These are phyloP conservation scores for Clusia tigrina DNA, from an alignment of 2,888 invertebrate species.

Conservation along the genomic window DNA sequence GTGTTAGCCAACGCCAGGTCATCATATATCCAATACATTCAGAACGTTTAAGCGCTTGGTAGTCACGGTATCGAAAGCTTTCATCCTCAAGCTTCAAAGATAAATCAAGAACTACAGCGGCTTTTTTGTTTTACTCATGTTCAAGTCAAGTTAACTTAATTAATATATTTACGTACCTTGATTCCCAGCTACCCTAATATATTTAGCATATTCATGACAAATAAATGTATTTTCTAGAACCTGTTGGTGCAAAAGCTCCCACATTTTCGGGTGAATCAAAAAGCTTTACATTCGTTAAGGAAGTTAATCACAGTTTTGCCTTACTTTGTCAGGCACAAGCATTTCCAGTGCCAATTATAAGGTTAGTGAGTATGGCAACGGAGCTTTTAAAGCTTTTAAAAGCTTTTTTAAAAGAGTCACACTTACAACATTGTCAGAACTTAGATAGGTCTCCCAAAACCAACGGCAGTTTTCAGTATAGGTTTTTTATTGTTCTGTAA, in stretches of 20 bases:
- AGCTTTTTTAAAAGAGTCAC: not conserved
- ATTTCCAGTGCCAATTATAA: slow-evolving; percentile 76
- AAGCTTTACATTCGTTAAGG: slow-evolving; percentile 66
- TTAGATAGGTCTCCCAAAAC: not conserved
- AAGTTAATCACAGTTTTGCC: slow-evolving; percentile 66
- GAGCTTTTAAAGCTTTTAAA: not conserved
- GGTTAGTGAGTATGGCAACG: slow-evolving; percentile 64
- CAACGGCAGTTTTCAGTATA: slow-evolving; percentile 40
- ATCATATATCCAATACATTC: not conserved
- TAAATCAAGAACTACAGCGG: too few species aligned
- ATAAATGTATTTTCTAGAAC: slow-evolving; percentile 64
- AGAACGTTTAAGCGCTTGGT: too few species aligned
- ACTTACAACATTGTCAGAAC: not conserved
- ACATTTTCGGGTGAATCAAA: slow-evolving; percentile 70
- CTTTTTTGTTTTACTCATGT: too few species aligned
- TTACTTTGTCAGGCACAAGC: slow-evolving; percentile 76
- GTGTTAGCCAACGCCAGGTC: not conserved
- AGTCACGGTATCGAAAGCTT: too few species aligned
- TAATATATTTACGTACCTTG: not conserved
- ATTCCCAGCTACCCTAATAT: not conserved
- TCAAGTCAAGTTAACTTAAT: not conserved
- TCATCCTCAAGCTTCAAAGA: too few species aligned
- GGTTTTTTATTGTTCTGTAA: not conserved
- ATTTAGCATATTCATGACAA: not conserved
- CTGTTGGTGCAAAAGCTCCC: slow-evolving; percentile 70